Evolutionary conservation across 2,113 vertebrate species (phyloP), one percentile per base, ranked within the genome.

Genomic region (Scytalopus superciliaris): DNA sequence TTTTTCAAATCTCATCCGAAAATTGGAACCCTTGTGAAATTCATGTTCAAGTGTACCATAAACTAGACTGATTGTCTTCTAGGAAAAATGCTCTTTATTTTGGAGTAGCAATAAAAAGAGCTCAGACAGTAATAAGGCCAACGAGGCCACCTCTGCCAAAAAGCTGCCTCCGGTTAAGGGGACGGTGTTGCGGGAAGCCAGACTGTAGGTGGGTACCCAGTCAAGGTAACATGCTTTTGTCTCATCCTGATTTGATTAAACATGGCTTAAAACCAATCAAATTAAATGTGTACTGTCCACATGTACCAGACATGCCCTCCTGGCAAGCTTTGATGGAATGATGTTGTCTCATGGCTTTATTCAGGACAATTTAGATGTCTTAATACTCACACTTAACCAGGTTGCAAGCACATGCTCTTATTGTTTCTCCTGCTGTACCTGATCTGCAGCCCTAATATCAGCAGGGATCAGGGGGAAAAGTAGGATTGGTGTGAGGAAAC

Each of bases 41-140:
- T 78, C 56, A 0, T 93, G 81, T 96, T 87, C 6, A 4, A 84
- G 77, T 91, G 66, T 63, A 76, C 90, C 94, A n/a, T 97, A 97
- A 98, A 97, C 28, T 8, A 97, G 98, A 96, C 95, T 98, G 97
- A 96, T 98, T 98, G 96, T 98, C 97, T 98, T 98, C 97, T 98
- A 98, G 98, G 98, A 96, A 74, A 98, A 97, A 59, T 97, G 96
- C 97, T 97, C 93, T 98, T 97, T 98, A 96, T 98, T 98, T 97
- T 97, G 97, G 98, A 98, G 89, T 97, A 97, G 97, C 98, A 98
- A 95, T 98, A 98, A 98, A 98, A 97, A 98, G 95, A 96, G 89
- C 92, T 92, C 97, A 91, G 90, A 97, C 96, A 95, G 79, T 97
- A 97, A 95, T 97, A 96, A 97, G 93, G 96, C 97, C 86, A 64